phyloP scores from a whole-genome alignment of 2,113 vertebrate genomes.

The Struthio camelus region DNA sequence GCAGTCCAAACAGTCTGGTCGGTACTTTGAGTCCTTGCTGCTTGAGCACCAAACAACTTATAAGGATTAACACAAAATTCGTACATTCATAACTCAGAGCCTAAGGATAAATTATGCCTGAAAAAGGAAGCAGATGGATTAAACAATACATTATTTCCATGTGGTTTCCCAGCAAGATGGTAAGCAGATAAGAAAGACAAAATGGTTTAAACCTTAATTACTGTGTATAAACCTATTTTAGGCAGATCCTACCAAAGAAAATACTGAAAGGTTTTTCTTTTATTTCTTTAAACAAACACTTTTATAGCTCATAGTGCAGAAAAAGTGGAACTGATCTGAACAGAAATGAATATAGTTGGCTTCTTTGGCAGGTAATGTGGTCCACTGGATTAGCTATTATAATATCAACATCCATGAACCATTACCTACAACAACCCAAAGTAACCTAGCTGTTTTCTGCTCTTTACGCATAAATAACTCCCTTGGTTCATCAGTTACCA shows the following conservation, averaged over 20 bases:
- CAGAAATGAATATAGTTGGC: not conserved
- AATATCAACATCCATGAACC: not conserved
- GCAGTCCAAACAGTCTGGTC: not conserved
- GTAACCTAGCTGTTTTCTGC: not conserved
- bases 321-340: not conserved
- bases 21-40: not conserved
- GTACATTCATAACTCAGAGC: not conserved
- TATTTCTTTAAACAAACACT: not conserved
- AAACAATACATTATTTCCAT: not conserved
- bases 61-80: not conserved
- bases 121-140: not conserved
- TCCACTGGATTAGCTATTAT: not conserved
- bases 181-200: not conserved
- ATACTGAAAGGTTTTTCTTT: not conserved
- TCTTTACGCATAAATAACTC: not conserved
- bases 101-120: not conserved
- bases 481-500: not conserved
- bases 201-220: slow-evolving; percentile 7
- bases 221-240: not conserved
- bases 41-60: not conserved
- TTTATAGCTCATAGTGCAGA: not conserved
- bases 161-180: not conserved
- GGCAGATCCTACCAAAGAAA: not conserved
- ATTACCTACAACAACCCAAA: not conserved
- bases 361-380: not conserved